Evolutionary conservation across 2,888 invertebrate genomes (phyloP), one percentile per base, ranked within the genome.

Genomic region (Lysandra bellargus): DNA sequence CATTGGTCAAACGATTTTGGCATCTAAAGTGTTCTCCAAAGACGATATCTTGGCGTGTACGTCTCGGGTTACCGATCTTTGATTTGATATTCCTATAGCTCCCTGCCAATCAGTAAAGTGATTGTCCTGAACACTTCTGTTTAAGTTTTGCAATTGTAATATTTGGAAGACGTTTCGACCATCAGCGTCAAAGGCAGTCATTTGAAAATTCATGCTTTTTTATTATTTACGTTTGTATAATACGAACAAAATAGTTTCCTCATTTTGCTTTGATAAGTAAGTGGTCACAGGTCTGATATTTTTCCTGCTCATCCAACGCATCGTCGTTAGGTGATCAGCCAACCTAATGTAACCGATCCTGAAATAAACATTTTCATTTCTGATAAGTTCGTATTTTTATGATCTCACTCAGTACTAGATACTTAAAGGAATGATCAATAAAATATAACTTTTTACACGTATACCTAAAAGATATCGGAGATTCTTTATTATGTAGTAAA

Each of bases 31-130:
- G 53, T 72, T 37, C 23, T 12, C 12, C 33, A 14, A 88, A 81
- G 83, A 87, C 82, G 79, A 23, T 78, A 69, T 85, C 83, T 88
- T 2, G 79, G 2, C 60, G 85, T n/a, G 5, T 17, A 14, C 49
- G 80, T 83, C 85, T 86, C 87, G 88, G 86, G 87, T 87, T 86
- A 85, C 85, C 86, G 86, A 85, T 88, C 87, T 91, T 90, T 91
- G 92, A 93, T 92, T 92, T 88, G 90, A 88, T 89, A 88, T 87
- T 88, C 85, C 88, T 88, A 89, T 84, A 84, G 88, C 87, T 90
- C 90, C 89, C 88, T 87, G 88, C 90, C 92, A 92, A 92, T 93
- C 92, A 93, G 92, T 93, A 30, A 92, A 93, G 92, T 92, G 91
- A 92, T 93, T 93, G 92, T 92, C 88, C 90, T 90, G 79, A 80